Conservation (phyloP, 2,113 vertebrate genomes). For the Aegotheles bennettii region DNA sequence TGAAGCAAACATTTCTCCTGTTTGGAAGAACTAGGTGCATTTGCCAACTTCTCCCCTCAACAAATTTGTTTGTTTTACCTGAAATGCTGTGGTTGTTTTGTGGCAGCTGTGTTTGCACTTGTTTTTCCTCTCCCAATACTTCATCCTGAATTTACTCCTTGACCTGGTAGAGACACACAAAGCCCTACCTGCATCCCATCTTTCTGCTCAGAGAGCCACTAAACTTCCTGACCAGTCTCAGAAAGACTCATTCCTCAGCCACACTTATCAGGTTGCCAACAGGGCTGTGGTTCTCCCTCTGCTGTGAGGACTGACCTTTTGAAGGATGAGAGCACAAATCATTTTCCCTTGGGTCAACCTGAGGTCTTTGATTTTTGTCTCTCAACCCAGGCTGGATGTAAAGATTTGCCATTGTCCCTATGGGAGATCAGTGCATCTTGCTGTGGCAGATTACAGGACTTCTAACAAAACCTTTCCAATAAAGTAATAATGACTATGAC, state of each 20-base stretch:
- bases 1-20: neutral
- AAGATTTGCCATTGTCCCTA: neutral
- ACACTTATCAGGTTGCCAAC: neutral
- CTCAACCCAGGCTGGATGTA: neutral
- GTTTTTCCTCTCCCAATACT: neutral
- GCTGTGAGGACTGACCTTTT: neutral
- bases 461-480: neutral
- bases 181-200: neutral
- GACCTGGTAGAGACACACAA: neutral
- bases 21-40: neutral
- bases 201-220: neutral
- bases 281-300: neutral
- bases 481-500: neutral
- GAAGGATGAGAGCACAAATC: neutral
- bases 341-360: neutral
- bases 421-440: neutral
- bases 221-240: neutral
- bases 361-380: neutral
- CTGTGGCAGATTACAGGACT: neutral
- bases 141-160: neutral
- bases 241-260: neutral
- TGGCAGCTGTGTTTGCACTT: neutral
- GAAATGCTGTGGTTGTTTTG: neutral
- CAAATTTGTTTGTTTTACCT: neutral
- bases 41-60: neutral